phyloP scores from a whole-genome alignment of 2,888 invertebrate species.

The Clunio marinus region DNA sequence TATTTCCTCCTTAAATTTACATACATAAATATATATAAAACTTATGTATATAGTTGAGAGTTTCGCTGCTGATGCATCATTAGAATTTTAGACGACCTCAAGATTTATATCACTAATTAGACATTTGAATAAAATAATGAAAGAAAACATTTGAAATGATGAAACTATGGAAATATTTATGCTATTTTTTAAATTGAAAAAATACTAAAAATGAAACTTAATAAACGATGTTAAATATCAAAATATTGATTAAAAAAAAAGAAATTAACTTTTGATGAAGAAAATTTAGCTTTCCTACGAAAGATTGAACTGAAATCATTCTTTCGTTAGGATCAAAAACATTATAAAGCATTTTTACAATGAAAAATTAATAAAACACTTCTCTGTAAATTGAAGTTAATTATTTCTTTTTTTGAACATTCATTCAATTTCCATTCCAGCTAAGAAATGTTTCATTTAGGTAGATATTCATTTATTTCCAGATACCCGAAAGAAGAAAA shows the following conservation, averaged over 20 bases:
- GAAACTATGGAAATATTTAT: conserved; percentile 1
- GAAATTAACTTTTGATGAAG: conserved; percentile 1
- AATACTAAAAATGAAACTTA: background rate
- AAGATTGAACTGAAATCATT: background rate
- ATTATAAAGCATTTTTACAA: conserved; percentile 17
- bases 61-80: conserved; percentile 13
- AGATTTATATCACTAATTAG: background rate
- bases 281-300: conserved; percentile 1
- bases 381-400: background rate
- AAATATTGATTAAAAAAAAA: background rate
- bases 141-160: background rate
- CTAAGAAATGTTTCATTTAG: background rate
- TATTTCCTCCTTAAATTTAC: background rate
- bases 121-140: conserved; percentile 7
- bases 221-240: background rate
- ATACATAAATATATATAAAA: no score
- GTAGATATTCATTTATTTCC: background rate
- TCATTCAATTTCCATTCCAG: background rate
- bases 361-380: background rate
- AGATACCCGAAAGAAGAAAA: background rate
- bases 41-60: conserved; percentile 5
- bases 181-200: background rate
- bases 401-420: background rate
- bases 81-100: background rate
- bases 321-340: background rate